Conservation (phyloP, 2,888 invertebrate species). For the Tuta absoluta region DNA sequence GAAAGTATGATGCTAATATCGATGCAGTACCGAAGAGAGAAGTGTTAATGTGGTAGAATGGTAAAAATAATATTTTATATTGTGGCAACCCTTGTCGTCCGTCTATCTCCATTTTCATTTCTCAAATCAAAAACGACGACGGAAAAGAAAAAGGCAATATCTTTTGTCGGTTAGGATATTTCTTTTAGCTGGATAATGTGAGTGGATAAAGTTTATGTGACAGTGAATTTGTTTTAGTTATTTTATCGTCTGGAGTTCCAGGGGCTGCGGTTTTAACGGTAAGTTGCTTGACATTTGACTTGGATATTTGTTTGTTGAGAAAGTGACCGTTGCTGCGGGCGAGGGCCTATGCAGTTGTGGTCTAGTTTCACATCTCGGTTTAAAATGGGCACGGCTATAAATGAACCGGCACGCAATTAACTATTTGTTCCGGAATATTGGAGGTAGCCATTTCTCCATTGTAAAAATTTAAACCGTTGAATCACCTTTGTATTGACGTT, state of each 20-base stretch:
- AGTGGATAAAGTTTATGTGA: slow-evolving; percentile 53
- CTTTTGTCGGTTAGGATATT: slow-evolving; percentile 62
- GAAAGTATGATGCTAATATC: too few species aligned
- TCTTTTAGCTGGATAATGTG: slow-evolving; percentile 64
- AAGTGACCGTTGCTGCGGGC: slow-evolving; percentile 73
- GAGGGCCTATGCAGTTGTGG: slow-evolving; percentile 58
- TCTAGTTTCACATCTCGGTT: slow-evolving; percentile 69
- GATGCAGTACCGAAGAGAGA: too few species aligned
- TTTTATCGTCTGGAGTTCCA: slow-evolving; percentile 44
- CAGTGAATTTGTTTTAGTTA: slow-evolving; percentile 52
- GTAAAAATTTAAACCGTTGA: slow-evolving; percentile 51
- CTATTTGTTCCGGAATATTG: slow-evolving; percentile 61
- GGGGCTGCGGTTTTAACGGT: slow-evolving; percentile 59
- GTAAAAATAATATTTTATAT: not conserved
- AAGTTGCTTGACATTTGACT: slow-evolving; percentile 68
- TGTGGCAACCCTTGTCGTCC: slow-evolving; percentile 48
- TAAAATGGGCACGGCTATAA: slow-evolving; percentile 62
- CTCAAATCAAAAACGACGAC: slow-evolving; percentile 71
- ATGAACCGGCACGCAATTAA: slow-evolving; percentile 64
- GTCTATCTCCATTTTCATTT: slow-evolving; percentile 74
- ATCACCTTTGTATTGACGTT: slow-evolving; percentile 48
- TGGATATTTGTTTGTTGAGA: slow-evolving; percentile 77
- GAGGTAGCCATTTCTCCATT: slow-evolving; percentile 54
- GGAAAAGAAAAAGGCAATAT: slow-evolving; percentile 59
- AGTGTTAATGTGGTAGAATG: too few species aligned